A percentile compares a stretch with the other conserved stretches of the same genome.
Evolutionary conservation across 2,888 invertebrate genomes (phyloP).

Genomic region (Silvanus unidentatus): DNA sequence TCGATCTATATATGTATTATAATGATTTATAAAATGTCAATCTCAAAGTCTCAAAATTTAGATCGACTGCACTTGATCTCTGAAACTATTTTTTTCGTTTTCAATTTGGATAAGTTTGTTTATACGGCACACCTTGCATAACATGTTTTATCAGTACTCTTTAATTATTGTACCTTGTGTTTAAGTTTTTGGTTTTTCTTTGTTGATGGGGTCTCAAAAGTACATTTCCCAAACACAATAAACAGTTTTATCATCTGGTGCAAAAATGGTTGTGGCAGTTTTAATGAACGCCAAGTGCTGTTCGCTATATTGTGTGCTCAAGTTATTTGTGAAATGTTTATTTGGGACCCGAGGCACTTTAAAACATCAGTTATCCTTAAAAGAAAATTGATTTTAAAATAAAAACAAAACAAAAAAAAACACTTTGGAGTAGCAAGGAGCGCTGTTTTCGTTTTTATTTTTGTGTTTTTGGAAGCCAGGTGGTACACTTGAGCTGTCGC

Average conservation of each 20-base stretch:
- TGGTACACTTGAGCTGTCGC: conserved; percentile 30
- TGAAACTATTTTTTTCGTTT: conserved; percentile 43
- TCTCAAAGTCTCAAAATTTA: conserved; percentile 4
- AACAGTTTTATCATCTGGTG: too few species aligned
- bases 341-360: conserved; percentile 1
- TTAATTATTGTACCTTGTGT: conserved; percentile 23
- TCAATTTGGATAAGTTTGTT: conserved; percentile 51
- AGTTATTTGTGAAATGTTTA: neutral
- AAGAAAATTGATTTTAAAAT: neutral
- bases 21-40: neutral
- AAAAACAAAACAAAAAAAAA: conserved; percentile 9
- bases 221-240: conserved; percentile 12
- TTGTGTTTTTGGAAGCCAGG: conserved; percentile 40
- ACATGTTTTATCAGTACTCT: conserved; percentile 26
- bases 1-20: conserved; percentile 31
- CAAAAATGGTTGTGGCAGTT: too few species aligned
- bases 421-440: conserved; percentile 45
- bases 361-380: conserved; percentile 30
- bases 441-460: conserved; percentile 34
- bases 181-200: conserved; percentile 17
- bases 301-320: too few species aligned
- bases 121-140: conserved; percentile 58
- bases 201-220: conserved; percentile 14
- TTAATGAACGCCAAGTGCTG: too few species aligned
- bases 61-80: conserved; percentile 44